Percentiles rank a stretch among this genome's conserved stretches.
phyloP scores from a whole-genome alignment of 2,888 invertebrate species.

The Monopis laevigella region DNA sequence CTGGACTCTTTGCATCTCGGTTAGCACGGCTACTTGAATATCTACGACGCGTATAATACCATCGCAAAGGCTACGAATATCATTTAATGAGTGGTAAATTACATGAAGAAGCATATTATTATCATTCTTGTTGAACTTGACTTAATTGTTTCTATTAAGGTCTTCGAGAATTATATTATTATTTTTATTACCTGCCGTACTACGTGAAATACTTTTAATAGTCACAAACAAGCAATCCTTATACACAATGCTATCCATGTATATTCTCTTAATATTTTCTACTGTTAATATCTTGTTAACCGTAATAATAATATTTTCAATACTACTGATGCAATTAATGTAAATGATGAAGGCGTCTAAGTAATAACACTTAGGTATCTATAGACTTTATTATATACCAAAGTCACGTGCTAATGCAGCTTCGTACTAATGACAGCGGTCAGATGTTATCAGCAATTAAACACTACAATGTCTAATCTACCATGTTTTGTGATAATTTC shows the following conservation, averaged over 20 bases:
- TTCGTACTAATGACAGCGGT: neutral
- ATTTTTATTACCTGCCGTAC: too few relatives aligned
- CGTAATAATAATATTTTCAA: slow-evolving; percentile 1
- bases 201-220: too few relatives aligned
- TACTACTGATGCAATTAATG: slow-evolving; percentile 7
- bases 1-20: slow-evolving; percentile 54
- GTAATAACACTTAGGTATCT: neutral
- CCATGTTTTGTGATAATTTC: neutral
- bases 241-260: too few relatives aligned
- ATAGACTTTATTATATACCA: neutral
- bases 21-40: slow-evolving; percentile 35
- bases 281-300: too few relatives aligned
- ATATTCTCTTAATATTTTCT: too few relatives aligned
- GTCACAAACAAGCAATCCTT: too few relatives aligned
- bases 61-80: slow-evolving; percentile 29
- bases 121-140: slow-evolving; percentile 48
- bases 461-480: neutral
- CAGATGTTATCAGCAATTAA: slow-evolving; percentile 7
- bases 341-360: slow-evolving; percentile 4
- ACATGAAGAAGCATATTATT: slow-evolving; percentile 39
- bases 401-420: slow-evolving; percentile 5
- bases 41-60: slow-evolving; percentile 1
- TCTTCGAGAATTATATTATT: slow-evolving; percentile 5
- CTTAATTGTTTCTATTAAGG: slow-evolving; percentile 21
- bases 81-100: slow-evolving; percentile 46